These are phyloP conservation scores for Idaea aversata DNA, from an alignment of 2,888 invertebrate genomes.

Conservation along the genomic window DNA sequence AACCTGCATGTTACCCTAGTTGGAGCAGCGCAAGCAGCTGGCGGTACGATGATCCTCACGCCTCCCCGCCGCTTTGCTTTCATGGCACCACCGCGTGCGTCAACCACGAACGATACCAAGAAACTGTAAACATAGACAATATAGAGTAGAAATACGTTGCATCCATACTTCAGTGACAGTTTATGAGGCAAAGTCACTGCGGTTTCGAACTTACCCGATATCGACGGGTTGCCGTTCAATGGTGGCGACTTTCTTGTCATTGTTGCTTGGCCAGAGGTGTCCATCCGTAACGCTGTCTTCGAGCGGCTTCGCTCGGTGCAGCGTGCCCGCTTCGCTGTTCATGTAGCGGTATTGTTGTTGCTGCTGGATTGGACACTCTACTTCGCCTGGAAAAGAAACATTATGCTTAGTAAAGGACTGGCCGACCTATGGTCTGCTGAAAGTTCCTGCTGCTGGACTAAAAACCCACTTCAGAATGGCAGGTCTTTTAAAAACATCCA, in stretches of 20 bases:
- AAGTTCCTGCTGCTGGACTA: too few species aligned
- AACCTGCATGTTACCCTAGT: slow-evolving; percentile 97
- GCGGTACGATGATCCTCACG: slow-evolving; percentile 97
- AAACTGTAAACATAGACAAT: slow-evolving; percentile 75
- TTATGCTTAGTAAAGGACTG: background rate
- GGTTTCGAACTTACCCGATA: slow-evolving; percentile 60
- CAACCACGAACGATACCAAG: slow-evolving; percentile 99
- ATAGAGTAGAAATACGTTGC: background rate
- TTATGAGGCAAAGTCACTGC: too few species aligned
- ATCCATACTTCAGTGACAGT: too few species aligned
- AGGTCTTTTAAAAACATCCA: too few species aligned
- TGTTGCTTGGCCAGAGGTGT: slow-evolving; percentile 76
- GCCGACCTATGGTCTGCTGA: too few species aligned
- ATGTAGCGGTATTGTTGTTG: slow-evolving; percentile 79
- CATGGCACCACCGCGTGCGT: slow-evolving; percentile 99
- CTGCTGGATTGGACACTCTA: slow-evolving; percentile 78
- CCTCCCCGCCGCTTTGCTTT: slow-evolving; percentile 98
- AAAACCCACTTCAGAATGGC: too few species aligned
- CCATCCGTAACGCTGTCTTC: slow-evolving; percentile 76
- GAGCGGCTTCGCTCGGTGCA: slow-evolving; percentile 71
- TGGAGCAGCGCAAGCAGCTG: slow-evolving; percentile 96
- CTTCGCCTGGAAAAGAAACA: slow-evolving; percentile 62
- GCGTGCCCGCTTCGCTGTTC: slow-evolving; percentile 75
- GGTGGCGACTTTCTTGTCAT: slow-evolving; percentile 72
- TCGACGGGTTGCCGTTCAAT: slow-evolving; percentile 75